Evolutionary conservation across 2,113 vertebrate species (phyloP).

Genomic region (Pteruthius melanotis): DNA sequence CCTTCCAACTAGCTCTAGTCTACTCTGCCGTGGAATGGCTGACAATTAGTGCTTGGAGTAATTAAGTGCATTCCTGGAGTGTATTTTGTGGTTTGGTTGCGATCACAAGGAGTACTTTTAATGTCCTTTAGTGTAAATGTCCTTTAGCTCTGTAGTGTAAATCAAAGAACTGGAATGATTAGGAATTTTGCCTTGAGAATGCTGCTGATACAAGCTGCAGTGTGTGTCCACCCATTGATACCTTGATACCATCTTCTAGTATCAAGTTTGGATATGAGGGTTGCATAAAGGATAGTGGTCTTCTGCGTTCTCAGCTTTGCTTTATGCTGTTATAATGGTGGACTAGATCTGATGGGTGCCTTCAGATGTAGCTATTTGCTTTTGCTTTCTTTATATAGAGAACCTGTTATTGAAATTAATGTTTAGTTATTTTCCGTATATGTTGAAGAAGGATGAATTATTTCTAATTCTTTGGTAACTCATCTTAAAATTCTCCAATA

Average conservation of each 20-base stretch:
- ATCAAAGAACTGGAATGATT: not conserved
- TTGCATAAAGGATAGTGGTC: not conserved
- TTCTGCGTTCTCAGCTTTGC: not conserved
- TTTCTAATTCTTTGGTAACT: not conserved
- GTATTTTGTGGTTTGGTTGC: not conserved
- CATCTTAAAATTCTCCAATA: not conserved
- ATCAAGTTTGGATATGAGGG: not conserved
- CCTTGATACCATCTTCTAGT: not conserved
- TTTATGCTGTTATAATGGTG: not conserved
- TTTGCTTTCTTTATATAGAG: not conserved
- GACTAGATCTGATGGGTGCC: not conserved
- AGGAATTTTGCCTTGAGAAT: not conserved
- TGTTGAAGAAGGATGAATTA: not conserved
- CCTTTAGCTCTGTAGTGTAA: not conserved
- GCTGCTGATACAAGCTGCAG: not conserved
- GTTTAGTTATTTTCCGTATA: not conserved
- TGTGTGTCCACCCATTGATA: fast-evolving
- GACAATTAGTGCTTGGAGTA: not conserved
- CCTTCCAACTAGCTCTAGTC: not conserved
- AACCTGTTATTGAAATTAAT: not conserved
- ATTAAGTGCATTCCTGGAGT: not conserved
- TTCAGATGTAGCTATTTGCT: not conserved
- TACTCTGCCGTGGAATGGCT: not conserved
- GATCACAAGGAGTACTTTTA: not conserved
- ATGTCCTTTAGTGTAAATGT: not conserved